Evolutionary conservation across 2,797 vertebrate species (phyloP), one percentile per base, ranked within the genome.

Genomic region (Ataeniobius toweri): DNA sequence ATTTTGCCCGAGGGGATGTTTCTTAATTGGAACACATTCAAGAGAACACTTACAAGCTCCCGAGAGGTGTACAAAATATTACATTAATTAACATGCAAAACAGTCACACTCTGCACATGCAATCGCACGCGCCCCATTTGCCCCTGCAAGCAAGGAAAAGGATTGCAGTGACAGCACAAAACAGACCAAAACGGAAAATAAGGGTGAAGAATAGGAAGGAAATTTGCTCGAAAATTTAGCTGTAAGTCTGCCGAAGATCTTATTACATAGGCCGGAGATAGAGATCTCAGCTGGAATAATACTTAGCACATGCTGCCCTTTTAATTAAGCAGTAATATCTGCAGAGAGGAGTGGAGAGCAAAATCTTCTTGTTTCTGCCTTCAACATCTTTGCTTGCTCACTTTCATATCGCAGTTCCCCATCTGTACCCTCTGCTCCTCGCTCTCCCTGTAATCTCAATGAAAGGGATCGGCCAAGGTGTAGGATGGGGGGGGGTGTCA

Each of bases 281-380:
- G 96, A 94, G 96, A 98, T 98, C 97, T 97, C 95, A 95, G 96
- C 96, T 97, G 96, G 96, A 98, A 97, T 98, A 98, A 99, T 97
- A 97, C 97, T 98, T 98, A 98, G 97, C 97, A 97, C 97, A 97
- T 97, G 96, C 97, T 96, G 96, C 96, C 96, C 97, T 98, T 98
- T 99, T 99, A 98, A 99, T 98, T 98, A 98, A 96, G 94, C 94
- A 94, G 92, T 94, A 94, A 94, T 95, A 95, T 94, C 93, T 92
- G 91, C 90, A 90, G 89, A 94, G 93, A 94, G 92, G 92, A 89
- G 91, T 90, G 88, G 92, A 91, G 91, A 94, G 91, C 87, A 87
- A 86, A 87, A 91, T 92, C 84, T 93, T 84, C 87, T 87, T 80
- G 76, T 91, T 89, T 93, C 89, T 91, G 86, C 91, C 91, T 91